Evolutionary conservation across 2,113 vertebrate genomes (phyloP), one percentile per base, ranked within the genome.

Genomic region (Corapipo altera): DNA sequence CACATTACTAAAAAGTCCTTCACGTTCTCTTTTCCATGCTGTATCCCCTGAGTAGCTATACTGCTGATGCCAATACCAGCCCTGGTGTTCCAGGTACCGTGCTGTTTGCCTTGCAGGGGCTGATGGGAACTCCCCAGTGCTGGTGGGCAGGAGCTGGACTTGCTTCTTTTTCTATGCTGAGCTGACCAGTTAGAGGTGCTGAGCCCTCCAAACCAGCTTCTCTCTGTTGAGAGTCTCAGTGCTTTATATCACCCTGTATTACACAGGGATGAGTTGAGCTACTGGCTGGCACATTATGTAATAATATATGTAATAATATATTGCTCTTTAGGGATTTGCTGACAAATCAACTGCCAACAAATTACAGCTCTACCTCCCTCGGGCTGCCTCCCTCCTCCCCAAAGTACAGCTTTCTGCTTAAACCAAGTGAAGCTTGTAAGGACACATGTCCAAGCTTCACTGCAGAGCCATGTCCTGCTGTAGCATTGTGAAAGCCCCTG

Each of bases 51-150:
- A 39, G 18, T 26, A 61, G 57, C 18, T 76, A 43, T 54, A 13
- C 8, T 5, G 3, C 13, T 12, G 44, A 21, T 67, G 39, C 33
- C 4, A 2, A 1, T 28, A 35, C 41, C 22, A 26, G 52, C 39
- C 35, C 32, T 2, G 3, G 22, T 41, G 58, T 48, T 62, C 11
- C 0, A 0, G 23, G 24, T 16, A 8, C 44, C 0, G 1, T 26
- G 33, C 12, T 11, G 28, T 64, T 81, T 72, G 13, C 39, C n/a
- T 0, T 0, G 1, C 33, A 1, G 8, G n/a, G 43, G 11, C 41
- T 52, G 39, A 30, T 32, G 33, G 27, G 48, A 66, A 12, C 66
- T 71, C 39, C 3, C 0, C 0, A 0, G 27, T 3, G 1, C 32
- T 2, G 2, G 7, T 4, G 20, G 12, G 14, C 19, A 27, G 51